Percentiles rank a stretch among this genome's conserved stretches.
Conservation (phyloP, 2,113 vertebrate species). For the Oreochromis spilurus region DNA sequence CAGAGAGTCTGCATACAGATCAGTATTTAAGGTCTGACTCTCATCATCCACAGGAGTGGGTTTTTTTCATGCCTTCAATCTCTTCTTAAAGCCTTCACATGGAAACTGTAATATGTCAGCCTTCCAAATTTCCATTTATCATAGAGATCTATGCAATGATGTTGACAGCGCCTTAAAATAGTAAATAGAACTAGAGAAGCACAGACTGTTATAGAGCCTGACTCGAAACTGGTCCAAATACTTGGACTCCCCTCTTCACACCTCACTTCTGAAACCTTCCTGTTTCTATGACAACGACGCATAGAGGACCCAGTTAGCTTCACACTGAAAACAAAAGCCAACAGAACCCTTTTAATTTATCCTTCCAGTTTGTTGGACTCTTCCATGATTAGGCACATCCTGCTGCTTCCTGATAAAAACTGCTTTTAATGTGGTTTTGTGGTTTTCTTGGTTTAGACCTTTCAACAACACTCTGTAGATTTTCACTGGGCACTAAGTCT, state of each 20-base stretch:
- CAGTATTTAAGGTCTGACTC: not conserved
- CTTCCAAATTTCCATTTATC: not conserved
- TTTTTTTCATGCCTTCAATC: fast-evolving
- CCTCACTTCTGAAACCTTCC: not conserved
- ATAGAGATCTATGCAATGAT: not conserved
- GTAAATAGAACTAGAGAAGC: not conserved
- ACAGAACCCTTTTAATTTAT: not conserved
- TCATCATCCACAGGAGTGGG: not conserved
- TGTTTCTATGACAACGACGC: conserved; percentile 22
- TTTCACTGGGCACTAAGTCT: not conserved
- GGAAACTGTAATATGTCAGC: not conserved
- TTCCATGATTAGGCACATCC: not conserved
- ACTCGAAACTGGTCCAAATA: not conserved
- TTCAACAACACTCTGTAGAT: not conserved
- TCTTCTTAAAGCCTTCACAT: not conserved
- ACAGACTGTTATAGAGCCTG: not conserved
- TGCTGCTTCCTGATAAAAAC: not conserved
- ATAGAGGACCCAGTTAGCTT: not conserved
- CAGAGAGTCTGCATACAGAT: not conserved
- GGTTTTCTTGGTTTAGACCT: not conserved
- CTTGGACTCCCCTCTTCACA: not conserved
- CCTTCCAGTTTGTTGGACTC: not conserved
- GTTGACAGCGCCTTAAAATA: not conserved
- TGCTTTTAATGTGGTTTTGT: not conserved
- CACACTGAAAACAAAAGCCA: not conserved